Evolutionary conservation across 2,113 vertebrate genomes (phyloP).

Genomic region (Anser brachyrhynchus): DNA sequence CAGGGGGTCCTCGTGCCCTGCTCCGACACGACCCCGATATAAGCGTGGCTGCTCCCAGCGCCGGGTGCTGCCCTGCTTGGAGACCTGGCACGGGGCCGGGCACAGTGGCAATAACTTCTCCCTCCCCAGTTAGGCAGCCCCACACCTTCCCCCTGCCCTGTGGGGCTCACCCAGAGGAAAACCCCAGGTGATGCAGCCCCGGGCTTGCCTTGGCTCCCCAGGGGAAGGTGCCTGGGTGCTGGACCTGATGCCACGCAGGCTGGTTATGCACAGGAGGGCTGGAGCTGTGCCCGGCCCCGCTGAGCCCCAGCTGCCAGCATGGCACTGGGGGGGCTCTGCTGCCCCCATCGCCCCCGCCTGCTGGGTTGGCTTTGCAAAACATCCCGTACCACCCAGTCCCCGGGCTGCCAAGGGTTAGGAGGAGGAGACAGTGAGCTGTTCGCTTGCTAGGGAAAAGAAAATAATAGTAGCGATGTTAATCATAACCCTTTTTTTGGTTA

Average conservation of each 20-base stretch:
- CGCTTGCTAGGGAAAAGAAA: slow-evolving; percentile 10
- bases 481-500: background rate
- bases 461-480: background rate
- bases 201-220: background rate
- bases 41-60: background rate
- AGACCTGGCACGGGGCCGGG: background rate
- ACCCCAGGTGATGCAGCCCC: accelerated
- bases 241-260: background rate
- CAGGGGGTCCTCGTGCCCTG: background rate
- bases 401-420: background rate
- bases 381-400: background rate
- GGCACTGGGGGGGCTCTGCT: accelerated
- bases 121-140: background rate
- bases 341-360: accelerated
- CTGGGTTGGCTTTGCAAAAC: background rate
- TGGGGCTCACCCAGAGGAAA: background rate
- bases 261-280: background rate
- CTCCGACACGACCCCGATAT: accelerated
- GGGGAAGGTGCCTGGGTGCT: background rate
- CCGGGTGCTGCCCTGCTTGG: background rate
- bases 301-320: background rate
- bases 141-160: background rate
- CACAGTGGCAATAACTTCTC: background rate
- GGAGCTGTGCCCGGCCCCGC: background rate
- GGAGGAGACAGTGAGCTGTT: background rate